Evolutionary conservation across 2,797 vertebrate genomes (phyloP).

Genomic region (Morelia viridis): DNA sequence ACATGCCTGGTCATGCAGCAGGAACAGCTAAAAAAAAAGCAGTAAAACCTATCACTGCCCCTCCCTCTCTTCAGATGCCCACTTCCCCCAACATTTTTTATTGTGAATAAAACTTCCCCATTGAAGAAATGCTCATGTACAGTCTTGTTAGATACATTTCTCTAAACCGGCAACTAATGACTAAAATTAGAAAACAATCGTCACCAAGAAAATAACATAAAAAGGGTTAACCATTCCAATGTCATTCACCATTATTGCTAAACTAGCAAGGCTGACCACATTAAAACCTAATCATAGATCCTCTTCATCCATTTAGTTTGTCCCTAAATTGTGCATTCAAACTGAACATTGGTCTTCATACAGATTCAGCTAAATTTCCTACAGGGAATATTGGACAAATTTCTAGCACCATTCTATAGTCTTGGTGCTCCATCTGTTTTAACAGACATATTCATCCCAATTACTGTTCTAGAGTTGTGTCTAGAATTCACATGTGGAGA

Average conservation of each 20-base stretch:
- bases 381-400: background rate
- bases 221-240: background rate
- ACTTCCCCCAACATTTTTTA: background rate
- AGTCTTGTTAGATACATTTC: background rate
- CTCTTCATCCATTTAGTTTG: background rate
- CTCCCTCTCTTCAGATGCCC: background rate
- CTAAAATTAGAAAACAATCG: background rate
- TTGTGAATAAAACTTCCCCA: background rate
- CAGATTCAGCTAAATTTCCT: background rate
- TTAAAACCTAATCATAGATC: background rate
- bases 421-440: background rate
- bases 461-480: background rate
- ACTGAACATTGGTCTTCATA: background rate
- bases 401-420: background rate
- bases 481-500: constrained; percentile 22
- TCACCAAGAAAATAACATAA: background rate
- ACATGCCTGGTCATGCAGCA: background rate
- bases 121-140: background rate
- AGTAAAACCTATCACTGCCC: background rate
- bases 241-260: background rate
- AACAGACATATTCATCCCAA: background rate
- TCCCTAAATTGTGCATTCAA: background rate
- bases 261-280: background rate
- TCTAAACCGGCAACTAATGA: background rate
- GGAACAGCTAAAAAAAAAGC: background rate